Conservation (phyloP, 2,797 vertebrate species). For the Threskiornis aethiopicus region DNA sequence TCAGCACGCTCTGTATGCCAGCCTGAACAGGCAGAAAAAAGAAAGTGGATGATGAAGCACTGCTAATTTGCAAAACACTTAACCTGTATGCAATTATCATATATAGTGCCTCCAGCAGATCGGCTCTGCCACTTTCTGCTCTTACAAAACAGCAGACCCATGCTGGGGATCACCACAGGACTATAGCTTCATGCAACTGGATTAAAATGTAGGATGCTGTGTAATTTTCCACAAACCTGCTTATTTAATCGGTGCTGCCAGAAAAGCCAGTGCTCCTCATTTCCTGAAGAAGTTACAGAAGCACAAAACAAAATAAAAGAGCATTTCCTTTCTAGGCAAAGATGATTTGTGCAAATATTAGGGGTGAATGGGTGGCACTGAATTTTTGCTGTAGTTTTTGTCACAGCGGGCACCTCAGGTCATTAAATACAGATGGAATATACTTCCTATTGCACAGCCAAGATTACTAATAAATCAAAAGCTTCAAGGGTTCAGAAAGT, state of each 20-base stretch:
- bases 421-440: slow-evolving; percentile 1
- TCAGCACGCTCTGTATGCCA: neutral
- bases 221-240: slow-evolving; percentile 29
- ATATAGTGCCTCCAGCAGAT: slow-evolving; percentile 16
- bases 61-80: slow-evolving; percentile 59
- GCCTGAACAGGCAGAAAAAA: neutral
- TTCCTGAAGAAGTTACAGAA: neutral
- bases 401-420: neutral
- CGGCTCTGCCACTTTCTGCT: neutral
- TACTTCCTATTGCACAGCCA: neutral
- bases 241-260: slow-evolving; percentile 23
- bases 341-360: neutral
- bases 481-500: neutral
- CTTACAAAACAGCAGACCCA: neutral
- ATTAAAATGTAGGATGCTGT: slow-evolving; percentile 48
- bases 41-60: slow-evolving; percentile 29
- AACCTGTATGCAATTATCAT: slow-evolving; percentile 49
- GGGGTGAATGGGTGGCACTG: neutral
- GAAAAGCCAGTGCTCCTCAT: neutral
- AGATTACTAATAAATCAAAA: slow-evolving; percentile 8
- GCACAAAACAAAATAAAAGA: neutral
- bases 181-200: neutral
- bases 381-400: neutral
- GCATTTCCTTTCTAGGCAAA: neutral
- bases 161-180: slow-evolving; percentile 13